Base-by-base conservation (phyloP, 2,888 invertebrate genomes). In the Euspilapteryx auroguttella region DNA sequence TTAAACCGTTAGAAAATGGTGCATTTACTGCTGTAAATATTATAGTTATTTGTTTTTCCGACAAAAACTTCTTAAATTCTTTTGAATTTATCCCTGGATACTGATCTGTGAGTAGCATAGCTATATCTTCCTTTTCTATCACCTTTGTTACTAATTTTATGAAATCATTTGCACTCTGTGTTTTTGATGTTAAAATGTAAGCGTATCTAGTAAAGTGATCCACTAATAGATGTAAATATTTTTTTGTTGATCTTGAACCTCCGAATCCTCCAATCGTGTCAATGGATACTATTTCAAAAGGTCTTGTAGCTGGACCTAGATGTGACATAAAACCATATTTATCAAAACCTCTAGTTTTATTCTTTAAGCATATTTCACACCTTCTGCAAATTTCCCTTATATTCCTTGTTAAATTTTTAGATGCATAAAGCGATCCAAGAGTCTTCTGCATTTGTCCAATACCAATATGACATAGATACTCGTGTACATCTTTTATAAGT, bases 11-110 rank as follows among this genome's bases (percentile, higher is more conserved):
- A 11, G 34, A 38, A 13, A 44, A 39, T 25, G 41, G 39, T 15
- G 42, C 25, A 24, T 44, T 37, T 29, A 42, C 41, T 26, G 43
- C 47, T 6, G 45, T 51, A 14, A 53, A 49, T 11, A 49, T 25
- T 13, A 49, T 32, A 25, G 27, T 17, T 25, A 46, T 44, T 2
- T 32, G 8, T 31, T 34, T 34, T 12, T 27, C 27, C 6, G 2
- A 10, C 13, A 25, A 25, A 12, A 15, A 27, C 3, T 35, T 17
- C 9, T 34, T 39, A 10, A 39, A 39, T 13, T 41, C 33, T 24
- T 30, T 39, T 2, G 43, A 45, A 32, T 44, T 44, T 5, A 44
- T 38, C 3, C 44, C 42, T 4, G 45, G 45, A 24, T 46, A 41
- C 38, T 47, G 42, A 27, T 46, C 36, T 11, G 32, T 27, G 23